These are phyloP conservation scores for Pantherophis alleghaniensis DNA, from an alignment of 2,797 vertebrate genomes.

Conservation along the genomic window DNA sequence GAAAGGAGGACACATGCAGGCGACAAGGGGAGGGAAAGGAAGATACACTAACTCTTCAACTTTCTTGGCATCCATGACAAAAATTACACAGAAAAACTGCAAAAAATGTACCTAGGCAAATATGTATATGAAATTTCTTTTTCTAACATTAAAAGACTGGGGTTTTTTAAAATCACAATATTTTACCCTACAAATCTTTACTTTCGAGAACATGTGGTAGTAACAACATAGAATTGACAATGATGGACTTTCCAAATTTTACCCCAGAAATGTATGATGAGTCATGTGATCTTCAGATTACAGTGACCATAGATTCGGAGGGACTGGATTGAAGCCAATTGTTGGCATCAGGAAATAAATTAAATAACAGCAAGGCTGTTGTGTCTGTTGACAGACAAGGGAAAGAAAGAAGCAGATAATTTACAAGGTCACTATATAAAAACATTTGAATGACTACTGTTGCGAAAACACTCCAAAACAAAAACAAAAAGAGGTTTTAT, in stretches of 20 bases:
- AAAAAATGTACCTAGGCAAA: neutral
- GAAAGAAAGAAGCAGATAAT: neutral
- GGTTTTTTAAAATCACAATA: neutral
- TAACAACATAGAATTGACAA: neutral
- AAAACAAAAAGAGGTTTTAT: neutral
- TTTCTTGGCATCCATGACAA: neutral
- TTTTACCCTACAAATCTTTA: neutral
- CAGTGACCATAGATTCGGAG: neutral
- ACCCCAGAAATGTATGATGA: neutral
- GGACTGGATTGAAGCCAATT: neutral
- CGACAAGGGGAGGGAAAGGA: neutral
- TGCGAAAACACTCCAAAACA: neutral
- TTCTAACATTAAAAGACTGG: neutral
- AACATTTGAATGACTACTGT: neutral
- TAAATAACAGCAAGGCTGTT: neutral
- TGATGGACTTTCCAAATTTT: neutral
- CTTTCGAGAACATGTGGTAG: neutral
- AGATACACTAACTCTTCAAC: neutral
- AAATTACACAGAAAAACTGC: neutral
- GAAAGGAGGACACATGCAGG: neutral
- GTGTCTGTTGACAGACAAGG: neutral
- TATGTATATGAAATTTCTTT: neutral
- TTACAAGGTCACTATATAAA: neutral
- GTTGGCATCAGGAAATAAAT: neutral
- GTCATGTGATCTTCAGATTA: neutral